These are phyloP conservation scores for Montipora foliosa DNA, from an alignment of 64 coral and sea anemone species.

Conservation along the genomic window DNA sequence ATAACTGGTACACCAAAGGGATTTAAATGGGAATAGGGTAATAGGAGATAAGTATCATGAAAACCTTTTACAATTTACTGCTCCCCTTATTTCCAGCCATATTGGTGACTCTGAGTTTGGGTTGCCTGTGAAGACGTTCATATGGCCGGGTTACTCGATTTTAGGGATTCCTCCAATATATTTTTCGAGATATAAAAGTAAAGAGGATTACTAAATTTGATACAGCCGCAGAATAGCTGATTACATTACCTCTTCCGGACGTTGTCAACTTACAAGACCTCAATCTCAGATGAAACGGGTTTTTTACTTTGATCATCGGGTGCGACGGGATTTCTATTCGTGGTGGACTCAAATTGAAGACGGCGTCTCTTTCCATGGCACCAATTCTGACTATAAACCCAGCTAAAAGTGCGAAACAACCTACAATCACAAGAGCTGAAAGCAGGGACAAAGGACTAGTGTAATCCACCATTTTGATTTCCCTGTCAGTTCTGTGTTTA, in stretches of 20 bases:
- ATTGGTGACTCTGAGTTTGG: no score
- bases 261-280: not conserved
- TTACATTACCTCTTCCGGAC: not conserved
- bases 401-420: slow-evolving; percentile 63
- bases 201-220: no score
- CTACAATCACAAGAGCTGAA: slow-evolving; percentile 54
- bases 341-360: slow-evolving; percentile 48
- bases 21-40: no score
- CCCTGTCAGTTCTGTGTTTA: not conserved
- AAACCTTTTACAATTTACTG: no score
- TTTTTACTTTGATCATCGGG: slow-evolving; percentile 74
- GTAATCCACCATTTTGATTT: slow-evolving; percentile 82
- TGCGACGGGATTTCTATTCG: slow-evolving; percentile 60
- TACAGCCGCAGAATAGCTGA: not conserved
- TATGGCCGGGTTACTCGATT: no score
- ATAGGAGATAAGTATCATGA: no score
- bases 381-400: slow-evolving; percentile 87
- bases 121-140: no score
- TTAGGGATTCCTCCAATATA: no score
- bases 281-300: slow-evolving; percentile 75
- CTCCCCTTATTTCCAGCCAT: no score
- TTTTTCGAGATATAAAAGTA: no score
- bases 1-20: no score
- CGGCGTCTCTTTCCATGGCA: slow-evolving; percentile 73
- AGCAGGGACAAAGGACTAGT: slow-evolving; percentile 15